Evolutionary conservation across 2,888 invertebrate species (phyloP).

Genomic region (Alviniconcha strummeri): DNA sequence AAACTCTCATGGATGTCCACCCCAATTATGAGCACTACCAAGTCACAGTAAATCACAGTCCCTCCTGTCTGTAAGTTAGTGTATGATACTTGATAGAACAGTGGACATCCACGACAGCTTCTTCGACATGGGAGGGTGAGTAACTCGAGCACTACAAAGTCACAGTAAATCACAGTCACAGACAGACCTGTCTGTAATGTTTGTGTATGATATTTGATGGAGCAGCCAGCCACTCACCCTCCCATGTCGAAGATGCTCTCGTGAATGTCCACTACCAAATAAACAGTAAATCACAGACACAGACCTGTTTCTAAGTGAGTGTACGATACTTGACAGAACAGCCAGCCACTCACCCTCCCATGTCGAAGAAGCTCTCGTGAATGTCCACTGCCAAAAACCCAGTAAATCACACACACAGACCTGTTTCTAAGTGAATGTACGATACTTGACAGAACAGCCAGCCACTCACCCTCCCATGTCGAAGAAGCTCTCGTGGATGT

Average conservation of each 20-base stretch:
- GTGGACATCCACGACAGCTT: conserved; percentile 74
- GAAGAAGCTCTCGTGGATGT: conserved; percentile 74
- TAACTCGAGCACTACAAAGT: no score
- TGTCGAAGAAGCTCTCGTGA: conserved; percentile 74
- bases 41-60: background rate
- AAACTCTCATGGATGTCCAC: conserved; percentile 38
- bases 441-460: background rate
- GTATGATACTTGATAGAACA: no score
- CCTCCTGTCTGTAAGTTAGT: no score
- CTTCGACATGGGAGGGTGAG: conserved; percentile 73
- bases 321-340: no score
- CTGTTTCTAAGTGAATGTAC: background rate
- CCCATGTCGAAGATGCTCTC: conserved; percentile 75
- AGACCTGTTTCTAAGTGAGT: no score
- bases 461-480: conserved; percentile 73
- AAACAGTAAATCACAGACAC: background rate
- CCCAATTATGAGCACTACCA: conserved; percentile 65
- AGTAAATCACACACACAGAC: background rate
- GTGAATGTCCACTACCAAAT: conserved; percentile 68
- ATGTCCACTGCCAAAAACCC: conserved; percentile 64
- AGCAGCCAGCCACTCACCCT: conserved; percentile 61
- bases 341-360: conserved; percentile 70
- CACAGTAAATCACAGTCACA: background rate
- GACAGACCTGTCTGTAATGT: background rate
- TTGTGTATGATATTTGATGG: background rate